Conservation (phyloP, 2,797 vertebrate species). For the Serranus cabrilla region DNA sequence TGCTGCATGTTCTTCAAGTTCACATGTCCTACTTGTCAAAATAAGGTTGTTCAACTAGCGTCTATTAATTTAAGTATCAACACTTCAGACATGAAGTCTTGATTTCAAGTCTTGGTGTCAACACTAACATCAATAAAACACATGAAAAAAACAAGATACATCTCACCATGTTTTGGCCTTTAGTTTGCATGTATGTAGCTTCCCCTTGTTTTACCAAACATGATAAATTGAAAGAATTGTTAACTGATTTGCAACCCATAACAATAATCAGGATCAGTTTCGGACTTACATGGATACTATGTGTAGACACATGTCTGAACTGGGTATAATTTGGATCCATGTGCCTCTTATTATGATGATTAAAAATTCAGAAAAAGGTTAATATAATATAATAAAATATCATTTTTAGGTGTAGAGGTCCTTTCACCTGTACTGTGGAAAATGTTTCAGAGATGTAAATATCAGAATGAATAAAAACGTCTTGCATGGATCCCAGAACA, state of each 20-base stretch:
- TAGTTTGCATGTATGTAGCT: background rate
- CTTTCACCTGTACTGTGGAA: background rate
- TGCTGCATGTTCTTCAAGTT: background rate
- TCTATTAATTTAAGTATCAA: background rate
- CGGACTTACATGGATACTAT: no score
- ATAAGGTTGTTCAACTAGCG: background rate
- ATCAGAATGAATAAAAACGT: background rate
- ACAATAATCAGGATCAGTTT: no score
- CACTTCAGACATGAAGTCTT: background rate
- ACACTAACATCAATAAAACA: background rate
- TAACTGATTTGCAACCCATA: background rate
- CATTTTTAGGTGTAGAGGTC: no score
- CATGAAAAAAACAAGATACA: background rate
- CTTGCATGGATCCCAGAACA: background rate
- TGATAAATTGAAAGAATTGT: background rate
- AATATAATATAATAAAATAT: no score
- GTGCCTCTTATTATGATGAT: no score
- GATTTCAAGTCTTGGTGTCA: background rate
- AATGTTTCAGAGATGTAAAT: conserved; percentile 4
- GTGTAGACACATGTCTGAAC: no score
- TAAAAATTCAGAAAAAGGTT: no score
- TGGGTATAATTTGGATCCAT: no score
- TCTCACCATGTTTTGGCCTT: background rate
- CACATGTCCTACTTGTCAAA: conserved; percentile 4
- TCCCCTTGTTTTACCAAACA: background rate